A percentile compares a stretch with the other conserved stretches of the same genome.
phyloP scores from a whole-genome alignment of 2,888 invertebrate species.

The Deilephila elpenor region DNA sequence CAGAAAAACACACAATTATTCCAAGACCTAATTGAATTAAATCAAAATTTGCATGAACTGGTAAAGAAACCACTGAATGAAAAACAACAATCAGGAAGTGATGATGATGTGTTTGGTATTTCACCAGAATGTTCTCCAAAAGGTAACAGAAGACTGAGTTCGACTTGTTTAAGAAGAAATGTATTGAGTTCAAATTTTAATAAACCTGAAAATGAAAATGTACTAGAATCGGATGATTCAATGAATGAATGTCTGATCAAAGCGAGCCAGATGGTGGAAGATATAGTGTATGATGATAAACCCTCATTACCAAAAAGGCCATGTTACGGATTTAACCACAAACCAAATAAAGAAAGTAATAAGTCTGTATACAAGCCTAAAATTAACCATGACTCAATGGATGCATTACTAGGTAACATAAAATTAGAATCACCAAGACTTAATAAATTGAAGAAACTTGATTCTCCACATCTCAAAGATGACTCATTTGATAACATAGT shows the following conservation, averaged over 20 bases:
- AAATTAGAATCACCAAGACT: conserved; percentile 69
- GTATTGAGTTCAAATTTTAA: conserved; percentile 74
- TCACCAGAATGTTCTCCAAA: conserved; percentile 71
- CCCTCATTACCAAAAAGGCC: conserved; percentile 55
- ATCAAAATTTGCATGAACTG: conserved; percentile 73
- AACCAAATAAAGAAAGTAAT: conserved; percentile 28
- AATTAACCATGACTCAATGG: conserved; percentile 74
- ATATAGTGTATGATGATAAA: conserved; percentile 60
- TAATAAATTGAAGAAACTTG: conserved; percentile 58
- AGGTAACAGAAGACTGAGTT: conserved; percentile 60
- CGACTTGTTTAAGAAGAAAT: conserved; percentile 71
- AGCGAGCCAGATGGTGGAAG: conserved; percentile 79
- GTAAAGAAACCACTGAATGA: conserved; percentile 62
- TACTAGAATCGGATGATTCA: conserved; percentile 79
- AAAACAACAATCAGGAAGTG: conserved; percentile 63
- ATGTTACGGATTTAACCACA: conserved; percentile 47
- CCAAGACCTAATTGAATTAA: conserved; percentile 75
- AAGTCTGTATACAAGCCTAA: conserved; percentile 52
- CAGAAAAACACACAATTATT: conserved; percentile 72
- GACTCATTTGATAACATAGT: conserved; percentile 80
- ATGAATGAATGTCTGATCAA: conserved; percentile 80
- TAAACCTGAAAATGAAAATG: conserved; percentile 68
- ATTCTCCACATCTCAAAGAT: conserved; percentile 67
- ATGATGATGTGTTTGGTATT: conserved; percentile 74
- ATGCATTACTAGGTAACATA: conserved; percentile 70